A percentile compares a stretch with the other conserved stretches of the same genome.
These are phyloP conservation scores for Ptychodera flava DNA, from an alignment of 35 echinoderm and acorn worm genomes.

Conservation along the genomic window DNA sequence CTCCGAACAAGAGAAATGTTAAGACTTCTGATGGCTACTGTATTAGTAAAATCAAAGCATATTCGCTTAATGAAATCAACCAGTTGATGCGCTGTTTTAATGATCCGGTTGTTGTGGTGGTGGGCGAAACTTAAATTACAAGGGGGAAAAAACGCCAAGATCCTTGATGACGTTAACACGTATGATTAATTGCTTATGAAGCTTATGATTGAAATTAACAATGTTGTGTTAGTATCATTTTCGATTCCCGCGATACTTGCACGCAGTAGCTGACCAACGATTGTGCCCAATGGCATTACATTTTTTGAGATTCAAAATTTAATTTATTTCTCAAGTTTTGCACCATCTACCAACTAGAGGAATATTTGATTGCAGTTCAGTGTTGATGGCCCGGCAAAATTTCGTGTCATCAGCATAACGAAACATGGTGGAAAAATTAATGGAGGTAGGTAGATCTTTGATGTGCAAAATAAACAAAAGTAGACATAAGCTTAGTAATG, in stretches of 20 bases:
- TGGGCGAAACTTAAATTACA: background rate
- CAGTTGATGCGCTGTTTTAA: background rate
- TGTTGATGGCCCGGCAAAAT: background rate
- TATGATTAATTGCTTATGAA: background rate
- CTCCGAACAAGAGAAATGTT: background rate
- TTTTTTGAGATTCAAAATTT: conserved; percentile 2
- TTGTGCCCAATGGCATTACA: background rate
- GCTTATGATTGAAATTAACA: background rate
- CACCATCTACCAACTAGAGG: background rate
- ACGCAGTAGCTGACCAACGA: too few species aligned
- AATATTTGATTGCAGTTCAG: background rate
- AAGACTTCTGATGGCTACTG: background rate
- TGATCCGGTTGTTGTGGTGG: background rate
- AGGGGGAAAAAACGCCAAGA: background rate
- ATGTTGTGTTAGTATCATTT: too few species aligned
- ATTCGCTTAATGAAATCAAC: background rate
- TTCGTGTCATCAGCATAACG: background rate
- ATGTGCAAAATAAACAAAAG: background rate
- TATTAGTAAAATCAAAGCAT: background rate
- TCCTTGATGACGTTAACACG: background rate
- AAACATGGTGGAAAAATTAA: background rate
- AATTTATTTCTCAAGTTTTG: background rate
- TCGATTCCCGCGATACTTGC: too few species aligned
- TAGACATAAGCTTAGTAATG: too few species aligned
- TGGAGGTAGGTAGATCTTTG: background rate